These are phyloP conservation scores for Alloplasta piceator DNA, from an alignment of 2,888 invertebrate species.

Conservation along the genomic window DNA sequence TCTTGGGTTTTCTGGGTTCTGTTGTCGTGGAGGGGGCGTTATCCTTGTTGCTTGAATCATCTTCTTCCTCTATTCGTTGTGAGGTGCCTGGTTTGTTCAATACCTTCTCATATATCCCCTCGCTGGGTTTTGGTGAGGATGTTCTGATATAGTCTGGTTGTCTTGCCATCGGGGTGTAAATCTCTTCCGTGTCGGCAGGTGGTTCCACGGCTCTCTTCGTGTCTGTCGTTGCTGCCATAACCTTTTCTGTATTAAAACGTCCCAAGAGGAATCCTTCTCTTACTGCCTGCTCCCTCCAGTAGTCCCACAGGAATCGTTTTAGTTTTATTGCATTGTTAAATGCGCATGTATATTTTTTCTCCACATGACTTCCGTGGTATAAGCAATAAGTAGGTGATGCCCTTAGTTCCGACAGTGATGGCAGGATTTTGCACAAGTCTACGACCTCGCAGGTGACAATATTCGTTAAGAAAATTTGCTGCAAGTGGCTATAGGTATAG, in stretches of 20 bases:
- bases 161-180: background rate
- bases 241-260: too few species aligned
- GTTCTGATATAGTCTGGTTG: background rate
- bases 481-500: background rate
- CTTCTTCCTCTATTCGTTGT: too few species aligned
- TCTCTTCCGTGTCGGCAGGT: too few species aligned
- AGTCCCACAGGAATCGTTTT: background rate
- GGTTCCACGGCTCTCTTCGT: too few species aligned
- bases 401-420: background rate
- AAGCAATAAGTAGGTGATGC: constrained; percentile 2
- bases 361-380: background rate
- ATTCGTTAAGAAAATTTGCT: too few species aligned
- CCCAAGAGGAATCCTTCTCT: too few species aligned
- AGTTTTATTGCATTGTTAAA: constrained; percentile 6
- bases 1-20: background rate
- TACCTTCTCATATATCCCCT: background rate
- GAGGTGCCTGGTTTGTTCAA: background rate
- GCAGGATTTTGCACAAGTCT: too few species aligned
- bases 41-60: too few species aligned
- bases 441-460: too few species aligned
- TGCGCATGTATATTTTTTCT: constrained; percentile 9
- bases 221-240: too few species aligned
- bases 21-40: too few species aligned
- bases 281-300: background rate
- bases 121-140: background rate